These are phyloP conservation scores for Scaptomyza pallida DNA, from an alignment of 1,140 invertebrate species.

Conservation along the genomic window DNA sequence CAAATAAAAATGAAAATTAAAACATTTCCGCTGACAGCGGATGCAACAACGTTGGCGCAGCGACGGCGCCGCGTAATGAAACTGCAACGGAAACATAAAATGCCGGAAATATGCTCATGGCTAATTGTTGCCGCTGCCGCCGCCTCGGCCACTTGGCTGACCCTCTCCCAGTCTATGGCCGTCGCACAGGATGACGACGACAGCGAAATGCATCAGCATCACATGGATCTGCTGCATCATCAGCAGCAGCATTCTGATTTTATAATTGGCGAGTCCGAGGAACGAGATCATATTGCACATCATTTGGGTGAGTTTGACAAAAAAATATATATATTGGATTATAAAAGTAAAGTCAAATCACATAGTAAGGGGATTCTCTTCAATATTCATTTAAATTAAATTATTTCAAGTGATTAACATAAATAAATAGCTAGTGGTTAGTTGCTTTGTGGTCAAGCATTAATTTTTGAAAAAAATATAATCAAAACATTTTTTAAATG, in stretches of 20 bases:
- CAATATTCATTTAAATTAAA: no score
- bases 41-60: constrained; percentile 49
- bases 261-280: constrained; percentile 74
- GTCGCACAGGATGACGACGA: constrained; percentile 58
- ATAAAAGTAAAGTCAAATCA: no score
- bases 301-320: constrained; percentile 66
- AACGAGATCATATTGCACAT: constrained; percentile 79
- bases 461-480: neutral
- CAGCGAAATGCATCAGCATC: constrained; percentile 61
- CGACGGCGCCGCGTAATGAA: constrained; percentile 49
- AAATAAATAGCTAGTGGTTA: neutral
- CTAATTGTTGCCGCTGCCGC: constrained; percentile 77
- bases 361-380: no score
- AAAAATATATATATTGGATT: no score
- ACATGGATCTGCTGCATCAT: constrained; percentile 57
- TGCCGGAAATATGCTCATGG: constrained; percentile 83
- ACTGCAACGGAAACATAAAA: constrained; percentile 77
- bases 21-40: constrained; percentile 77
- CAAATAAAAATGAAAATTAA: constrained; percentile 75
- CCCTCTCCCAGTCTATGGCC: constrained; percentile 44
- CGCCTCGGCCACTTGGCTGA: constrained; percentile 53
- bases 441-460: neutral
- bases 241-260: constrained; percentile 65
- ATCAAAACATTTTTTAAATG: no score
- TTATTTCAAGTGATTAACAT: no score